Percentiles rank a stretch among this genome's conserved stretches.
These are phyloP conservation scores for Muntiacus muntjak DNA, from an alignment of 2,113 vertebrate species.

Conservation along the genomic window DNA sequence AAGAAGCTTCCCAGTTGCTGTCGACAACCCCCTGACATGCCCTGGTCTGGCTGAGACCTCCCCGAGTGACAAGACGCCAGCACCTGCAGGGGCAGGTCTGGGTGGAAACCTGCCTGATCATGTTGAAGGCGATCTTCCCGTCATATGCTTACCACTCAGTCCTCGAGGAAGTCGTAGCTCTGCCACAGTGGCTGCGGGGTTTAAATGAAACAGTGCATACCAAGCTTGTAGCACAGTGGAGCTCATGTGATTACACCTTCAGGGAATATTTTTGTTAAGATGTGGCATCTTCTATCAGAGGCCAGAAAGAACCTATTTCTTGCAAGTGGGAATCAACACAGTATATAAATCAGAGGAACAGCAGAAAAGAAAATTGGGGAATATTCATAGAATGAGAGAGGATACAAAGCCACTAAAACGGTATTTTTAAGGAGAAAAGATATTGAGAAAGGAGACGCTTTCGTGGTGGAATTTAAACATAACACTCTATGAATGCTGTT, in stretches of 20 bases:
- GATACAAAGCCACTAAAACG: not conserved
- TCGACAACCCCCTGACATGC: not conserved
- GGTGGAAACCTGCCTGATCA: not conserved
- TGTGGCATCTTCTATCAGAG: not conserved
- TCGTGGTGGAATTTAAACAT: not conserved
- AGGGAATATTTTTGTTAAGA: not conserved
- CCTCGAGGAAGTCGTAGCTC: accelerated
- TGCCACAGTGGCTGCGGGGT: accelerated
- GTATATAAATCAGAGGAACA: not conserved
- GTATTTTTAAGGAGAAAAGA: not conserved
- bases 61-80: accelerated
- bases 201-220: not conserved
- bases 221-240: accelerated
- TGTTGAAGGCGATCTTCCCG: accelerated
- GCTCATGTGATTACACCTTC: accelerated
- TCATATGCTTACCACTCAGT: accelerated
- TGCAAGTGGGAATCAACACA: not conserved
- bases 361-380: not conserved
- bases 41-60: not conserved
- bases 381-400: not conserved
- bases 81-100: not conserved
- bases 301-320: not conserved
- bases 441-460: not conserved
- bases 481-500: not conserved
- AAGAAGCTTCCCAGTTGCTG: accelerated